phyloP scores from a whole-genome alignment of 2,113 vertebrate genomes.

The Lamprologus ornatipinnis region DNA sequence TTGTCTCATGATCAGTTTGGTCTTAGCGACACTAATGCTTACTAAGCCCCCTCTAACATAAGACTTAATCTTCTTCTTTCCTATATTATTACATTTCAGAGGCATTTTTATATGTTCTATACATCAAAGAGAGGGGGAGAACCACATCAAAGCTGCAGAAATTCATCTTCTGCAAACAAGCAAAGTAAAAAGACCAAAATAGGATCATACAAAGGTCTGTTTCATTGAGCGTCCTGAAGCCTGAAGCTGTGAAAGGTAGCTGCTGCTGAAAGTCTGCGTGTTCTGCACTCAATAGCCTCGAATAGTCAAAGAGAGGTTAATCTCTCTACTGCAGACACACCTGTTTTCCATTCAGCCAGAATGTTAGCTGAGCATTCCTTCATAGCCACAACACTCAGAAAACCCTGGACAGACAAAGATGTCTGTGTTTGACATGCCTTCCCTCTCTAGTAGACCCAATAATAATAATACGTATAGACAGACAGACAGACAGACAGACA shows the following conservation, averaged over 20 bases:
- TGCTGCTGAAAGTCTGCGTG: slow-evolving; percentile 22
- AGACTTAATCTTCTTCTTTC: slow-evolving; percentile 17
- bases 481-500: too few relatives aligned
- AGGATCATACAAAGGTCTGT: slow-evolving; percentile 24
- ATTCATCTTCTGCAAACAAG: slow-evolving; percentile 32
- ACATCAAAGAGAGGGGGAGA: slow-evolving; percentile 18
- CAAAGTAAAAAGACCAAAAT: slow-evolving; percentile 1
- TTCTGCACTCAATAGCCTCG: slow-evolving; percentile 19
- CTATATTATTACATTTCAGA: neutral
- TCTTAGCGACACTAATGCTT: neutral
- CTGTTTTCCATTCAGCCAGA: slow-evolving; percentile 44
- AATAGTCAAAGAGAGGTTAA: slow-evolving; percentile 28
- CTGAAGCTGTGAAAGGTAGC: slow-evolving; percentile 24
- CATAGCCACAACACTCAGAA: neutral
- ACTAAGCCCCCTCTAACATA: neutral
- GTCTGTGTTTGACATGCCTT: neutral
- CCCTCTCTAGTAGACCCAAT: neutral
- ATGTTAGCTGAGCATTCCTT: slow-evolving; percentile 1
- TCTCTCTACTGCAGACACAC: slow-evolving; percentile 42
- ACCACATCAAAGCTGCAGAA: slow-evolving; percentile 32
- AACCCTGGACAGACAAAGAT: slow-evolving; percentile 20
- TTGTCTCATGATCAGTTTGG: neutral
- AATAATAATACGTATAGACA: neutral
- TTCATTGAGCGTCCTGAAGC: slow-evolving; percentile 23
- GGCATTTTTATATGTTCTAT: neutral